Conservation (phyloP, 64 coral and sea anemone genomes). For the Acropora tenuis region DNA sequence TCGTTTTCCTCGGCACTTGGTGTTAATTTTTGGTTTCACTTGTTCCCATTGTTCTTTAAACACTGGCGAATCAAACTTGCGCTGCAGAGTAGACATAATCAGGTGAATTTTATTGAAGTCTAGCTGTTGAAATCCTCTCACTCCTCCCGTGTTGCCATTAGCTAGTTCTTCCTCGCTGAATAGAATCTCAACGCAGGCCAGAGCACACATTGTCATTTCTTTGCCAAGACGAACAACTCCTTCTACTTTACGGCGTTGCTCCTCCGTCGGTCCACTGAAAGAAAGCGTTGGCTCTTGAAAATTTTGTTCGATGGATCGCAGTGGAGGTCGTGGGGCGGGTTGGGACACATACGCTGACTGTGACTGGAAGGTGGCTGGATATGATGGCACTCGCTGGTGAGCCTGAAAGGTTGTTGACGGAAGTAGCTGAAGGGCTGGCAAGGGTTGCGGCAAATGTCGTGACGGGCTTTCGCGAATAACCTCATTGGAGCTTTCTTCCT, state of each 20-base stretch:
- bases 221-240: background rate
- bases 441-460: conserved; percentile 1
- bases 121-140: conserved; percentile 15
- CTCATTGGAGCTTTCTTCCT: conserved; percentile 10
- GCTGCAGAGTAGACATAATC: background rate
- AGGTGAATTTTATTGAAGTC: background rate
- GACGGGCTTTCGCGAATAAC: background rate
- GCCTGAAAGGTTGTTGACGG: conserved; percentile 2
- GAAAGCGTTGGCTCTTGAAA: background rate
- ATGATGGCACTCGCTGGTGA: background rate
- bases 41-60: conserved; percentile 14
- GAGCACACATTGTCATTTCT: background rate
- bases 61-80: background rate
- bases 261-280: background rate
- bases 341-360: background rate
- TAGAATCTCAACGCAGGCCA: background rate
- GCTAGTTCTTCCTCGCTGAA: background rate
- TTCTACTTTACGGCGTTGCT: background rate
- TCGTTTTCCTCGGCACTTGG: background rate
- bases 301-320: background rate
- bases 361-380: conserved; percentile 6
- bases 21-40: conserved; percentile 7
- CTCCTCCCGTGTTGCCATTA: conserved; percentile 10
- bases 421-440: conserved; percentile 4
- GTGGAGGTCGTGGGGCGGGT: background rate